Conservation (phyloP, 1,140 invertebrate genomes). For the Zophobas atratus region DNA sequence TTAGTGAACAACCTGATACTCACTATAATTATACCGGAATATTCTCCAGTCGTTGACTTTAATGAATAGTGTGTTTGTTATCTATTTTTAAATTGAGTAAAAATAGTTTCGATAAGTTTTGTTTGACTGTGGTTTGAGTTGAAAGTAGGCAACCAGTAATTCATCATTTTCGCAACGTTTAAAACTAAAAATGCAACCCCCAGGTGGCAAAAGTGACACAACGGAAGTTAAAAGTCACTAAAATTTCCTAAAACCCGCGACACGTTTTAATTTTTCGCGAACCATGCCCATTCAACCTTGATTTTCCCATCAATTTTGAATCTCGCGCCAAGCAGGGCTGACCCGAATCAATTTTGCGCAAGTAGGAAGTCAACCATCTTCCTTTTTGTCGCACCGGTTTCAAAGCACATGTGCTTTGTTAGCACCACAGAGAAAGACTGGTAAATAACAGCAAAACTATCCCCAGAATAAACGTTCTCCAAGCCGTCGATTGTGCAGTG, state of each 20-base stretch:
- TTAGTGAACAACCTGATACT: too few relatives aligned
- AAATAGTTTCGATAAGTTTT: too few relatives aligned
- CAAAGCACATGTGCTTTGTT: conserved; percentile 63
- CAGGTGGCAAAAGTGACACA: neutral
- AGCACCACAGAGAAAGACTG: conserved; percentile 50
- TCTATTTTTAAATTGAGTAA: too few relatives aligned
- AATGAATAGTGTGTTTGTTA: too few relatives aligned
- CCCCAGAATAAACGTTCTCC: neutral
- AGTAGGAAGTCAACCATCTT: conserved; percentile 66
- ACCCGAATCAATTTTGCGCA: conserved; percentile 29
- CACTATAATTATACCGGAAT: too few relatives aligned
- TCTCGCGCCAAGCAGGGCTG: conserved; percentile 28
- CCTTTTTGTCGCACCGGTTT: conserved; percentile 63
- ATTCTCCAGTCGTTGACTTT: too few relatives aligned
- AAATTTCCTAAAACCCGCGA: neutral
- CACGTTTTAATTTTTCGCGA: neutral
- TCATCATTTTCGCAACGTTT: neutral
- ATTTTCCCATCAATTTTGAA: conserved; percentile 29
- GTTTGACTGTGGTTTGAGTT: neutral
- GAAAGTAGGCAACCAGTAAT: neutral
- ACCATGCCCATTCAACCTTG: neutral
- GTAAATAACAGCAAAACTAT: conserved; percentile 13
- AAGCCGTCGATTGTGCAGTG: conserved; percentile 4
- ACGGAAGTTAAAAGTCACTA: neutral
- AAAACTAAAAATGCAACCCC: neutral